A percentile compares a stretch with the other conserved stretches of the same genome.
These are phyloP conservation scores for Beroe forskalii DNA, from an alignment of 37 sponge, comb jelly and placozoan species.

Conservation along the genomic window DNA sequence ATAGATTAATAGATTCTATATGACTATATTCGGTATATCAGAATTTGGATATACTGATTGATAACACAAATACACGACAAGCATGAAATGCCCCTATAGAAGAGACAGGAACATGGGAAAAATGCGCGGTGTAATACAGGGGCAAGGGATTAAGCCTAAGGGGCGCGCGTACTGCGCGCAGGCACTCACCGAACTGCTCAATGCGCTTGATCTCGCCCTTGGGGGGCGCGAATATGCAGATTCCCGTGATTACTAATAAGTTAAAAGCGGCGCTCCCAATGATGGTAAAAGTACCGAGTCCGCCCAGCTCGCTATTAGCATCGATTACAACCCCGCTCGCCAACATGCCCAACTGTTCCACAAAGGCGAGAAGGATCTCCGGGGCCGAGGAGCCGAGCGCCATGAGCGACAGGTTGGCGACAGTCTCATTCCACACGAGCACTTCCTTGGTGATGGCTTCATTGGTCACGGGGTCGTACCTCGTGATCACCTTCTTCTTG, in stretches of 20 bases:
- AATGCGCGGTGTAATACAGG: too few relatives aligned
- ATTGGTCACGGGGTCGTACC: constrained; percentile 66
- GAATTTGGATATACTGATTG: too few relatives aligned
- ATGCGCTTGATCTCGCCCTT: constrained; percentile 63
- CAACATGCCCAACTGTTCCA: constrained; percentile 57
- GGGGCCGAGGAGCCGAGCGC: constrained; percentile 77
- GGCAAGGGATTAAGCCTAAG: too few relatives aligned
- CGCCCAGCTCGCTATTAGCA: constrained; percentile 13
- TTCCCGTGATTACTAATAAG: constrained; percentile 72
- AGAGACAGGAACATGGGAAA: too few relatives aligned
- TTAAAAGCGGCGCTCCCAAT: constrained; percentile 79
- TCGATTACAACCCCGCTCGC: constrained; percentile 26
- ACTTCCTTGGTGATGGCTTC: constrained; percentile 68
- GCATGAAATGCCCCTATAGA: too few relatives aligned
- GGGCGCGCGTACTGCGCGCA: too few relatives aligned
- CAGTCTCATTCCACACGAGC: constrained; percentile 77
- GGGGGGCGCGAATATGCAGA: constrained; percentile 70
- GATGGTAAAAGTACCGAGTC: constrained; percentile 72
- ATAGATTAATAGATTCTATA: too few relatives aligned
- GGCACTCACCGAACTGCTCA: constrained; percentile 65
- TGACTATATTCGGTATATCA: too few relatives aligned
- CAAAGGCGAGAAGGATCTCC: constrained; percentile 71
- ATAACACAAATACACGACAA: too few relatives aligned
- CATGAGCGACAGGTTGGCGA: constrained; percentile 76
- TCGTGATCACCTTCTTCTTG: constrained; percentile 65